Conservation (phyloP, 2,113 vertebrate genomes). For the Sebastes fasciatus region DNA sequence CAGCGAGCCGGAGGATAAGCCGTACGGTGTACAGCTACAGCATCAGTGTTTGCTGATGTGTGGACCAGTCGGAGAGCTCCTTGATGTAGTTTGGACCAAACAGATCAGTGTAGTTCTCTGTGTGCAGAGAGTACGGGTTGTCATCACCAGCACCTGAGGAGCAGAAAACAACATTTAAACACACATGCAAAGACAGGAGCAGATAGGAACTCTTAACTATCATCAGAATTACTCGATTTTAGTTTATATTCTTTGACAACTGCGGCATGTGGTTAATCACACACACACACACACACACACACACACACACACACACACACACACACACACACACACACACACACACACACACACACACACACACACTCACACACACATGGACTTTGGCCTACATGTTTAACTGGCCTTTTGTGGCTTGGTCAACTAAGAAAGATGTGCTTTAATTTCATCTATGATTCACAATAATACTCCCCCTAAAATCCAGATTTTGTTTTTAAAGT, state of each 20-base stretch:
- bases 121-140: slow-evolving; percentile 49
- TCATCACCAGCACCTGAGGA: slow-evolving; percentile 67
- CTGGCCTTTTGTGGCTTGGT: not conserved
- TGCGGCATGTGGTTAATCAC: not conserved
- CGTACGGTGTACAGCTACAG: slow-evolving; percentile 18
- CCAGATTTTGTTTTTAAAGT: not conserved
- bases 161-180: slow-evolving; percentile 23
- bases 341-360: not conserved
- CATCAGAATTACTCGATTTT: not conserved
- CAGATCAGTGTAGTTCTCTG: slow-evolving; percentile 66
- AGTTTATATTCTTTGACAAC: not conserved
- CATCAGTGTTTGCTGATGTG: slow-evolving; percentile 57
- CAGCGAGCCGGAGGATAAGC: not conserved
- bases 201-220: not conserved
- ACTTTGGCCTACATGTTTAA: not conserved
- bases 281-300: not conserved
- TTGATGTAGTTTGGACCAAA: slow-evolving; percentile 67
- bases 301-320: not conserved
- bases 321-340: not conserved
- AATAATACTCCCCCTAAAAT: not conserved
- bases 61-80: slow-evolving; percentile 71
- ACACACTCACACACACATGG: not conserved
- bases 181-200: not conserved
- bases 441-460: not conserved
- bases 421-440: not conserved